Percentiles rank a stretch among this genome's conserved stretches.
Evolutionary conservation across 2,113 vertebrate genomes (phyloP).

Genomic region (Apodemus sylvaticus): DNA sequence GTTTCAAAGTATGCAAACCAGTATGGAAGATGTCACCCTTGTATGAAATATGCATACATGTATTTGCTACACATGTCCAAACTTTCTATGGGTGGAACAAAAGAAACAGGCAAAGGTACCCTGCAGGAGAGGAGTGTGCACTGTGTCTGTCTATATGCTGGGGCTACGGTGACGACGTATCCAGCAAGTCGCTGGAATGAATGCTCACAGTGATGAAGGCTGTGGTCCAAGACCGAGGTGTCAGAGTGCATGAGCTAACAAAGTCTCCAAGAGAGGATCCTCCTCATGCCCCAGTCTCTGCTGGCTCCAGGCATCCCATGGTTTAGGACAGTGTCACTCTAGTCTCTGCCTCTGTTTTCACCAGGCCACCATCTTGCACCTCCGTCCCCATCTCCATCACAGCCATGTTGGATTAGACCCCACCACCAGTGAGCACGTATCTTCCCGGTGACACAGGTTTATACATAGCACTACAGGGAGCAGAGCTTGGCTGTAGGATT

Average conservation of each 20-base stretch:
- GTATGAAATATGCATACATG: neutral
- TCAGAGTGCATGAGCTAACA: rapidly evolving
- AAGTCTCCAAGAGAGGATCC: neutral
- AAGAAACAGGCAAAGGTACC: neutral
- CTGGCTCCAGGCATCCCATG: too few relatives aligned
- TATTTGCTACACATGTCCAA: neutral
- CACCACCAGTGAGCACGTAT: too few relatives aligned
- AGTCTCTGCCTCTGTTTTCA: neutral
- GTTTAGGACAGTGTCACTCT: neutral
- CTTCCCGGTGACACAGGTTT: neutral
- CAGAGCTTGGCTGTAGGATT: neutral
- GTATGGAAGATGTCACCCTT: neutral
- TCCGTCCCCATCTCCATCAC: neutral
- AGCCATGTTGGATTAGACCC: neutral
- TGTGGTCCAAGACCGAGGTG: neutral
- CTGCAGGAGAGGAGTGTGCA: neutral
- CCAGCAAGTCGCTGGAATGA: neutral
- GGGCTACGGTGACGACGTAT: neutral
- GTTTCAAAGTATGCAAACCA: neutral
- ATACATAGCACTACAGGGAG: neutral
- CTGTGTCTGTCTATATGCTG: neutral
- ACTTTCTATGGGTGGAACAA: neutral
- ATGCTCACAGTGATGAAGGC: neutral
- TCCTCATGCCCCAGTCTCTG: neutral
- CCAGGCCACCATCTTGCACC: neutral